Evolutionary conservation across 2,113 vertebrate genomes (phyloP).

Genomic region (Chloebia gouldiae): DNA sequence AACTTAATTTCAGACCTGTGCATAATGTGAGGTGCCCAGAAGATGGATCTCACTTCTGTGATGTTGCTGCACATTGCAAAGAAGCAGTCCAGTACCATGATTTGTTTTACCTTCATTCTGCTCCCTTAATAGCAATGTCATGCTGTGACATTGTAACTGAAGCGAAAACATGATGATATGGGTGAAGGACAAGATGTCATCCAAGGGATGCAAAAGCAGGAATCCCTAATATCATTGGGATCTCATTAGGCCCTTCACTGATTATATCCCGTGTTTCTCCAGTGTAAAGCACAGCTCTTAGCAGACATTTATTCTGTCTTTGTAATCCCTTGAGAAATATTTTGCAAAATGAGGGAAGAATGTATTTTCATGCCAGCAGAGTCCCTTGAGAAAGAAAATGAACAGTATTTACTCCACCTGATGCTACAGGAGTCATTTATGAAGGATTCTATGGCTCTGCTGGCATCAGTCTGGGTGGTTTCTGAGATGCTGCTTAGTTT

Average conservation of each 20-base stretch:
- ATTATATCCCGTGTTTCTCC: neutral
- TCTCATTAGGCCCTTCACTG: neutral
- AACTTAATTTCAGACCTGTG: neutral
- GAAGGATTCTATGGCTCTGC: neutral
- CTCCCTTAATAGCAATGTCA: neutral
- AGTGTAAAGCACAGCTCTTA: neutral
- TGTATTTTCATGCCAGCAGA: neutral
- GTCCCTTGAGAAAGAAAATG: neutral
- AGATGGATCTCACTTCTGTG: neutral
- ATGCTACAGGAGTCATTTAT: neutral
- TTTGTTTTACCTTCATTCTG: neutral
- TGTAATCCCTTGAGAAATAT: neutral
- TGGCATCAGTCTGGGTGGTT: neutral
- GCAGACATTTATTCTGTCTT: neutral
- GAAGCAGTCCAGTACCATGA: neutral
- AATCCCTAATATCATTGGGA: neutral
- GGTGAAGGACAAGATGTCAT: neutral
- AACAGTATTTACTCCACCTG: neutral
- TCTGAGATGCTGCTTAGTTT: neutral
- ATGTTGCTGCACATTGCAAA: neutral
- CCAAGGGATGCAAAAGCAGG: neutral
- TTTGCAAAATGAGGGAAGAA: neutral
- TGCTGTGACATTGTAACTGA: neutral
- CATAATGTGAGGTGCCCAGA: neutral
- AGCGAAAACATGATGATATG: neutral